These are phyloP conservation scores for Leptinotarsa texana DNA, from an alignment of 1,140 invertebrate species.

Conservation along the genomic window DNA sequence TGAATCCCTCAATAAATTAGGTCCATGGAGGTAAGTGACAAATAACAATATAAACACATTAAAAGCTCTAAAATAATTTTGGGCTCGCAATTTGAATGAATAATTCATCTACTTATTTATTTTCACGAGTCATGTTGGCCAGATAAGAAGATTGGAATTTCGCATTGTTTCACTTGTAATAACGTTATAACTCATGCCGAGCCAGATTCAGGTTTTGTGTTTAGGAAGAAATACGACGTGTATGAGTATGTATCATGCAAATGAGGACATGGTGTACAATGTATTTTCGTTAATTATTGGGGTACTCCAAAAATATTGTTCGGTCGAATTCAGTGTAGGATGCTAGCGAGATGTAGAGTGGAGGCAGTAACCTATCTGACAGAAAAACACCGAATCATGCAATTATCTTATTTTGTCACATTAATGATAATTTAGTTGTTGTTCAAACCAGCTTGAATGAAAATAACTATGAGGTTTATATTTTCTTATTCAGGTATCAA, in stretches of 20 bases:
- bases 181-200: conserved; percentile 25
- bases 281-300: conserved; percentile 34
- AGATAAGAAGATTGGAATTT: conserved; percentile 23
- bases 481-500: too few relatives aligned
- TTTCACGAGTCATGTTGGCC: conserved; percentile 6
- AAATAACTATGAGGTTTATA: too few relatives aligned
- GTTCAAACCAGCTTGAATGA: too few relatives aligned
- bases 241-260: conserved; percentile 32
- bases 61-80: conserved; percentile 20
- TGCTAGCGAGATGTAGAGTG: neutral
- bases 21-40: too few relatives aligned
- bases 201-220: conserved; percentile 26
- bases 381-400: too few relatives aligned
- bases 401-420: too few relatives aligned
- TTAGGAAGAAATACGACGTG: conserved; percentile 32
- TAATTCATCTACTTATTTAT: conserved; percentile 22
- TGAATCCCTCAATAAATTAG: too few relatives aligned
- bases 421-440: too few relatives aligned
- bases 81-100: neutral
- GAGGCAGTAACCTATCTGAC: neutral
- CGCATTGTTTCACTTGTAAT: conserved; percentile 25
- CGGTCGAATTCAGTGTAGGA: neutral
- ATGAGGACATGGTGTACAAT: conserved; percentile 30
- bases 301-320: conserved; percentile 8
- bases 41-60: neutral